A percentile compares a stretch with the other conserved stretches of the same genome.
phyloP scores from a whole-genome alignment of 2,888 invertebrate species.

The Sarcophaga rosellei region DNA sequence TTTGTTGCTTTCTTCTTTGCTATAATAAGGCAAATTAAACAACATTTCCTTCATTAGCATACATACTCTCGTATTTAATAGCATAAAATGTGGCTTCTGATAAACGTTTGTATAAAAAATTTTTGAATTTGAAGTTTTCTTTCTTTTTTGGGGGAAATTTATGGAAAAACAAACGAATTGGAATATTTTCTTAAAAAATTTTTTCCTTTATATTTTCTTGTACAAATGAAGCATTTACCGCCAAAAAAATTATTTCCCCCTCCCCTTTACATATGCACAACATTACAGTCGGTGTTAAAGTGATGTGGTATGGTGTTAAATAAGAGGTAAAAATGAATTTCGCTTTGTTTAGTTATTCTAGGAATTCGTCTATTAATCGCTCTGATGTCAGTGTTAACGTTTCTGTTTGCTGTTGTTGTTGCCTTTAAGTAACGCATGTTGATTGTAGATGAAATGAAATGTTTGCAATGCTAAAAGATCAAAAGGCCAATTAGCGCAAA shows the following conservation, averaged over 20 bases:
- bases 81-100: not conserved
- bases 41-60: conserved; percentile 66
- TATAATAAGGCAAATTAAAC: conserved; percentile 67
- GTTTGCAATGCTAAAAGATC: conserved; percentile 58
- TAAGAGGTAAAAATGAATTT: not conserved
- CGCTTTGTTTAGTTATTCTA: conserved; percentile 23
- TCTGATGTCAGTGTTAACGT: not conserved
- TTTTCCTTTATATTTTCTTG: not conserved
- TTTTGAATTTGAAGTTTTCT: not conserved
- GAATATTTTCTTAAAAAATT: not conserved
- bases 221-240: not conserved
- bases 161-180: not conserved
- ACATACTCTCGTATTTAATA: not conserved
- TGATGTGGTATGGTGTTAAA: not conserved
- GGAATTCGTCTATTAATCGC: conserved; percentile 47
- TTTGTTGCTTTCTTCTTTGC: not conserved
- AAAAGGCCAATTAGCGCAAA: conserved; percentile 64
- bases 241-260: no score
- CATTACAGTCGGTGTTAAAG: no score
- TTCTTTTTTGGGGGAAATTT: not conserved
- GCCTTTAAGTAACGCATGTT: not conserved
- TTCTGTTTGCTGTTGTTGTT: not conserved
- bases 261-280: no score
- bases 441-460: not conserved
- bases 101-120: not conserved